phyloP scores from a whole-genome alignment of 2,797 vertebrate species.

The Poecile montanus region DNA sequence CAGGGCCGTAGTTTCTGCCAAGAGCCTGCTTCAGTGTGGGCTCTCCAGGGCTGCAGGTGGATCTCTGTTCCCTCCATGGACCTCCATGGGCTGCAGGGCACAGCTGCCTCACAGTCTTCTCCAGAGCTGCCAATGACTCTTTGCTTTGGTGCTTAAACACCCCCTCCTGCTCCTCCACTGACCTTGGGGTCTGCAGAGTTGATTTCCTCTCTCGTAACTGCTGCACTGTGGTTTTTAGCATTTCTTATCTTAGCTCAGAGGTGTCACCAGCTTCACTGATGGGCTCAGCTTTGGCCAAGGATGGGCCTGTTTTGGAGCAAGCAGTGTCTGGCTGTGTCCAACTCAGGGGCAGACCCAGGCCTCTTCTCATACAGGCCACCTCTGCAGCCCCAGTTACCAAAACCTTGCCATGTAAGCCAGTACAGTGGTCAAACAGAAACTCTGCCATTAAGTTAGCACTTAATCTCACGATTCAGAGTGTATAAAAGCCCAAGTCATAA shows the following conservation, averaged over 20 bases:
- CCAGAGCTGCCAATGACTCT: not conserved
- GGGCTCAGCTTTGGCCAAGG: not conserved
- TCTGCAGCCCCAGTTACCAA: not conserved
- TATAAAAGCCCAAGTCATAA: not conserved
- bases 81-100: not conserved
- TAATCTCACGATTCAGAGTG: not conserved
- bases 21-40: not conserved
- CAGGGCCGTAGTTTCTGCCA: not conserved
- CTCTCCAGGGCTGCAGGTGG: not conserved
- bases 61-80: not conserved
- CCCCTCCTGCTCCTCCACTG: not conserved
- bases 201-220: not conserved
- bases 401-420: not conserved
- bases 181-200: not conserved
- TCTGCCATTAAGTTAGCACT: not conserved
- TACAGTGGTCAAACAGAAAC: not conserved
- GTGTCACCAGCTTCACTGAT: not conserved
- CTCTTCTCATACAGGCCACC: not conserved
- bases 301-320: not conserved
- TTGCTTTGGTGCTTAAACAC: not conserved
- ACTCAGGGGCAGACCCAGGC: not conserved
- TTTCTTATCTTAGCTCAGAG: not conserved
- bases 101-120: not conserved
- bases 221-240: not conserved
- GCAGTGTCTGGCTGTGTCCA: not conserved